Base-by-base conservation (phyloP, 2,113 vertebrate genomes). In the Aythya baeri region DNA sequence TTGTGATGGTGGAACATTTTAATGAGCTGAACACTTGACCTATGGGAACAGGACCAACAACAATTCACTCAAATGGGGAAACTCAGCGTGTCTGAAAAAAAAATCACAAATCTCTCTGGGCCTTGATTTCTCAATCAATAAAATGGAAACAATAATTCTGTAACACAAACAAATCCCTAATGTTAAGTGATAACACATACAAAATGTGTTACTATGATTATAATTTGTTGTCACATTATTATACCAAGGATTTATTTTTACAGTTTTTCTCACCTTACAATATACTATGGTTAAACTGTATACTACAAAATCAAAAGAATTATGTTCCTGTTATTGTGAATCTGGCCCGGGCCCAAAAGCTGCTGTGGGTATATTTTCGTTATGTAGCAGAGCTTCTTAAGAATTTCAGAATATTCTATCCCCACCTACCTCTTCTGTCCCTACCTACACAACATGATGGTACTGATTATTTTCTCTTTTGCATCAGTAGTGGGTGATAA, bases 1-100 rank as follows among this genome's bases (percentile, higher is more conserved):
- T 95, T 95, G 86, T 66, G 61, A 7, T 83, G 54, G 79, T 83
- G 73, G 80, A 95, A 96, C 66, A 84, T 92, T 96, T 96, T 97
- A 96, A 95, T 94, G 88, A 96, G 91, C 41, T 94, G 61, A 95
- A 72, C 38, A 68, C 41, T 92, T 90, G 76, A 94, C 90, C 83
- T 94, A 22, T 81, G 90, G 70, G 88, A 88, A 81, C 12, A 88
- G 17, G 79, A 82, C 72, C 6, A 2, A 75, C 49, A 93, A 68
- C 73, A 81, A 66, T 86, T 96, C 62, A 50, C 23, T 86, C 57
- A 87, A 29, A 84, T 77, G 17, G 21, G 65, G 68, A 88, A 94
- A 7, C 7, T 93, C 61, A 84, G 17, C 34, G 44, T 66, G 31
- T 49, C n/a, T 86, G 86, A 86, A 75, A 93, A 41, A 41, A 92